Evolutionary conservation across 2,113 vertebrate genomes (phyloP), one percentile per base, ranked within the genome.

Genomic region (Sisor rabdophorus): DNA sequence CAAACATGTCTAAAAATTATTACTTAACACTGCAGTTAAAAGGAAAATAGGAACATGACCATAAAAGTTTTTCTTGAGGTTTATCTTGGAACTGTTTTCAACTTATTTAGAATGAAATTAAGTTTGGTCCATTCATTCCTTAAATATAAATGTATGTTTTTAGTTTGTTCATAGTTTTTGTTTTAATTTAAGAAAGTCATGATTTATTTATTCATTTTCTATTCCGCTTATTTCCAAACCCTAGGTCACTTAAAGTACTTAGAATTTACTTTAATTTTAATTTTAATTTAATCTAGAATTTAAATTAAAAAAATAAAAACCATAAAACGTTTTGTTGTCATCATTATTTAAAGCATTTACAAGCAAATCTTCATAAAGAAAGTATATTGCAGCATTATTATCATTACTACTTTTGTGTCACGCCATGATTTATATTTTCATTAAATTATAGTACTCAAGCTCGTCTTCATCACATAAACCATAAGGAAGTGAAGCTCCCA

Each of bases 361-460:
- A 69, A 28, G 24, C 24, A 69, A 50, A 30, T 69, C 24, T 69
- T 1, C 19, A 52, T 28, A 28, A 52, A 19, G 26, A 2, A 28
- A 11, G 10, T 69, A 10, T 20, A 20, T 69, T 30, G 12, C 26
- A 52, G 17, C 65, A 69, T 30, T 17, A 30, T 52, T 69, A 30
- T 28, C 65, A 69, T 69, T 69, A 52, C n/a, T 40, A 69, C 65
- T 26, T 52, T 69, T 69, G 19, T 69, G 47, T 69, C 65, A 69
- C 52, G 17, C 9, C 6, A 30, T 68, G 47, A 52, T 68, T 68
- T 68, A 52, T 47, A 68, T 68, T 68, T 52, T 47, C 24, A 28
- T 69, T 28, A 68, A 68, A 28, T 52, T 24, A 67, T 48, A 2
- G 15, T 19, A 52, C n/a, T 50, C 7, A 16, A 50, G 65, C 65